Evolutionary conservation across 2,113 vertebrate species (phyloP).

Genomic region (Tyrannus savana): DNA sequence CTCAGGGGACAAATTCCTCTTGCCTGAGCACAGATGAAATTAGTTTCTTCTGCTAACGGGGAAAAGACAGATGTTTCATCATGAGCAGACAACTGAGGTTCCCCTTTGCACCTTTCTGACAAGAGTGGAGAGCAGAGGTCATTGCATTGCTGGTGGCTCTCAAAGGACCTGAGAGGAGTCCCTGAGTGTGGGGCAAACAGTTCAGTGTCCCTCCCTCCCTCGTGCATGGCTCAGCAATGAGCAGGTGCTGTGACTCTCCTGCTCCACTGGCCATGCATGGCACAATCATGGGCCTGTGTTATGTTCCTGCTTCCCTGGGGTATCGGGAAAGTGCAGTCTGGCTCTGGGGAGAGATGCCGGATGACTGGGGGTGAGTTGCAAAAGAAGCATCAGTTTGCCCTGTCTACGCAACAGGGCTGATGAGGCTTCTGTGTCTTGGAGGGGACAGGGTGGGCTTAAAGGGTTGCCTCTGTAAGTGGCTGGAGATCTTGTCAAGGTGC

Average conservation of each 20-base stretch:
- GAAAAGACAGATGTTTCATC: background rate
- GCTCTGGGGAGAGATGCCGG: background rate
- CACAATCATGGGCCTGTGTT: rapidly evolving
- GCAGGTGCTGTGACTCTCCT: background rate
- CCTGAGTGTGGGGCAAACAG: rapidly evolving
- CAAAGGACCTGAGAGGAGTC: background rate
- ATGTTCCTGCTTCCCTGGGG: background rate
- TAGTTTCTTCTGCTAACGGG: background rate
- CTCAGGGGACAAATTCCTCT: conserved; percentile 25
- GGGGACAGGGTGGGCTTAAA: background rate
- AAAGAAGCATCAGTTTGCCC: background rate
- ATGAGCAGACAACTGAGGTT: background rate
- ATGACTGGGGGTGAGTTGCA: background rate
- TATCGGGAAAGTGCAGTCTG: background rate
- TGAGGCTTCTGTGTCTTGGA: background rate
- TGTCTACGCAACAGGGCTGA: background rate
- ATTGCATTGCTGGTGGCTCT: background rate
- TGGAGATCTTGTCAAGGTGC: background rate
- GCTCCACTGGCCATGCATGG: rapidly evolving
- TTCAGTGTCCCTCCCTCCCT: background rate
- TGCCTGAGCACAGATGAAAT: background rate
- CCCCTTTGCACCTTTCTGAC: background rate
- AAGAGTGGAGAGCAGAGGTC: rapidly evolving
- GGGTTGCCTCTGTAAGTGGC: background rate
- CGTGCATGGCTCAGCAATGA: rapidly evolving